Percentiles rank a stretch among this genome's conserved stretches.
Conservation (phyloP, 2,113 vertebrate species). For the Balaenoptera acutorostrata region DNA sequence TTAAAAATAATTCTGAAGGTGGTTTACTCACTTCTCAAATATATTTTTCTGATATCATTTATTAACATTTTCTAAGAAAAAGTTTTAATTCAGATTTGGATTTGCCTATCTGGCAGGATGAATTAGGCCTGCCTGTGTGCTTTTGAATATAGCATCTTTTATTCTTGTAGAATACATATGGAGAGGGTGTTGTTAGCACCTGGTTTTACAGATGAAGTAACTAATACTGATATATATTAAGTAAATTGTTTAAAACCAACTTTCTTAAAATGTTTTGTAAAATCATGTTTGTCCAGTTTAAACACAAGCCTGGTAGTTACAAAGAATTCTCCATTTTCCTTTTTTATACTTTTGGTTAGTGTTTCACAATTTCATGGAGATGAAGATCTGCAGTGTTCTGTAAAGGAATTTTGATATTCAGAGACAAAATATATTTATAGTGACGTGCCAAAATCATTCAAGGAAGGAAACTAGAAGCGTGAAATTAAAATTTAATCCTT, state of each 20-base stretch:
- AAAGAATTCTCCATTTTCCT: background rate
- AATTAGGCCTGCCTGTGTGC: background rate
- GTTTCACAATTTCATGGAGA: background rate
- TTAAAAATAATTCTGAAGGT: background rate
- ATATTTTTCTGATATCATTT: background rate
- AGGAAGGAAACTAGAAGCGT: background rate
- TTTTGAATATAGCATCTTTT: background rate
- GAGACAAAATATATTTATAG: background rate
- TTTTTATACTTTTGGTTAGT: background rate
- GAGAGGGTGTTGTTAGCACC: background rate
- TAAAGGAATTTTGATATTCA: background rate
- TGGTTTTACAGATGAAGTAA: background rate
- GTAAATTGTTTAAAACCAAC: background rate
- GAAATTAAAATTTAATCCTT: background rate
- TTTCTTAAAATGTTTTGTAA: background rate
- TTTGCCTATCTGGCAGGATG: background rate
- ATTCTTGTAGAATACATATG: background rate
- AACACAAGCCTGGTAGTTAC: background rate
- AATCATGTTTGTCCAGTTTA: background rate
- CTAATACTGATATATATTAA: background rate
- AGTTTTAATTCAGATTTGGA: background rate
- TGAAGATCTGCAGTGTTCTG: background rate
- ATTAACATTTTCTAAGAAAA: background rate
- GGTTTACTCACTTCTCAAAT: background rate
- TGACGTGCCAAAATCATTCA: background rate